Evolutionary conservation across 2,888 invertebrate species (phyloP).

Genomic region (Apotomis betuletana): DNA sequence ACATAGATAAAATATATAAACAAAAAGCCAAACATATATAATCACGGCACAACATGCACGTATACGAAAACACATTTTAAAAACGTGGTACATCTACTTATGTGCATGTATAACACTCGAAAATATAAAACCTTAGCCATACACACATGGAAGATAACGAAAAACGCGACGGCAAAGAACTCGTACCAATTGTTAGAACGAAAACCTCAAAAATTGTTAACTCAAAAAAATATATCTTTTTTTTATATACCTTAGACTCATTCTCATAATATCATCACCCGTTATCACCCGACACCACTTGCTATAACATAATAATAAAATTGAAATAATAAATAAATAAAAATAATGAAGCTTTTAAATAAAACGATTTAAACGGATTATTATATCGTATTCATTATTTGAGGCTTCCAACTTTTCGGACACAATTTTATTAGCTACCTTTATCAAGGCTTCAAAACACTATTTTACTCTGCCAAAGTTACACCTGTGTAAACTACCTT

Average conservation of each 20-base stretch:
- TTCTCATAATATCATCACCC: slow-evolving; percentile 90
- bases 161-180: slow-evolving; percentile 44
- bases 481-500: too few species aligned
- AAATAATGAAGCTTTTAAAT: slow-evolving; percentile 38
- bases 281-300: slow-evolving; percentile 85
- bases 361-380: too few species aligned
- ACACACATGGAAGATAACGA: slow-evolving; percentile 46
- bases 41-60: slow-evolving; percentile 45
- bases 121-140: slow-evolving; percentile 44
- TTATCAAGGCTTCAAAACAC: too few species aligned
- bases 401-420: too few species aligned
- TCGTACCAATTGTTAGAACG: slow-evolving; percentile 42
- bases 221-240: slow-evolving; percentile 43
- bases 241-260: slow-evolving; percentile 87
- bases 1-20: slow-evolving; percentile 23
- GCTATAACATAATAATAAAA: slow-evolving; percentile 67
- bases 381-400: too few species aligned
- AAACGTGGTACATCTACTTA: slow-evolving; percentile 47
- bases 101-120: slow-evolving; percentile 51
- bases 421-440: too few species aligned
- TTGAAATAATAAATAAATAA: slow-evolving; percentile 38
- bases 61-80: slow-evolving; percentile 39
- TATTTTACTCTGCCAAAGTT: too few species aligned
- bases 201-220: slow-evolving; percentile 49
- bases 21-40: slow-evolving; percentile 46